Evolutionary conservation across 2,797 vertebrate species (phyloP), one percentile per base, ranked within the genome.

Genomic region (Paedocypris micromegethes): DNA sequence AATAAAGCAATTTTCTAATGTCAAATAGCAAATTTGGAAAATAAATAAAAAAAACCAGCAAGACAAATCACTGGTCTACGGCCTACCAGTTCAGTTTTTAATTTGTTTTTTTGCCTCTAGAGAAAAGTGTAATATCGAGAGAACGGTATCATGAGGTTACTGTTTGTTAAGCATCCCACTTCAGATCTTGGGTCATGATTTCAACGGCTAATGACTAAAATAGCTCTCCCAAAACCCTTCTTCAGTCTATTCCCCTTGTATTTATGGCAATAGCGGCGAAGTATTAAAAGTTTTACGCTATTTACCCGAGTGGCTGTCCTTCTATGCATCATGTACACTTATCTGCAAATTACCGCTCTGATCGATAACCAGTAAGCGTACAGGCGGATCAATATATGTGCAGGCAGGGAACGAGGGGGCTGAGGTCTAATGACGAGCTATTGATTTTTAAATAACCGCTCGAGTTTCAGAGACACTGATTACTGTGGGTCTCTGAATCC

Each of bases 371-470:
- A 82, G 72, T 70, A 72, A 78, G 72, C 77, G 60, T 74, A 72
- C 65, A 65, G 55, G 56, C 64, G 69, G 59, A 81, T 83, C 80
- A 66, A 83, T 79, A 80, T 55, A 64, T 54, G 52, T 48, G 74
- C 74, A 71, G 69, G 77, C 74, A 61, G 61, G 45, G 75, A 67
- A 60, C 70, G 79, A 79, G 81, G 66, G 62, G 68, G 76, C 73
- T 67, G 60, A 60, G 66, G 60, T 72, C 75, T 78, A 83, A 85
- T 69, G 45, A 79, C 78, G 75, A 79, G 74, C 46, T 75, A 77
- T 78, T 77, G 82, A 79, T 83, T 82, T 77, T 81, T 78, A 84
- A 86, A 82, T 77, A 83, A 81, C 78, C 74, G 76, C 77, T 81
- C 75, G 72, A 71, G 75, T 83, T 83, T 81, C 77, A 80, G 78